A percentile compares a stretch with the other conserved stretches of the same genome.
Evolutionary conservation across 2,888 invertebrate species (phyloP).

Genomic region (Strigamia crassipes): DNA sequence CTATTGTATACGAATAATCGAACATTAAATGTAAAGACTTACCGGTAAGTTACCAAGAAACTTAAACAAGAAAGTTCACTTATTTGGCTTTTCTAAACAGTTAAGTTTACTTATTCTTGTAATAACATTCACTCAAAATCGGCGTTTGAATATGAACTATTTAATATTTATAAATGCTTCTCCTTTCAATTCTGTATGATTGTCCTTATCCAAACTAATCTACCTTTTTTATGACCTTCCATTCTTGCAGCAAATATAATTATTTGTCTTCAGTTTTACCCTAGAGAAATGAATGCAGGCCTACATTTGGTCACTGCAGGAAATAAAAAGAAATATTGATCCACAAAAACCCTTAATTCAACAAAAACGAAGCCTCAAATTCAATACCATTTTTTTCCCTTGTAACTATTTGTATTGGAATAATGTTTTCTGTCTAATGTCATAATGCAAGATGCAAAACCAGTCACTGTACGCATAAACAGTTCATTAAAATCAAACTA

Average conservation of each 20-base stretch:
- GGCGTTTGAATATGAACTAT: no score
- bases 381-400: background rate
- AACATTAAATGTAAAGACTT: background rate
- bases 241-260: background rate
- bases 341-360: background rate
- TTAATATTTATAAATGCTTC: no score
- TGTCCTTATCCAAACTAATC: background rate
- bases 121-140: no score
- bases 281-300: constrained; percentile 25
- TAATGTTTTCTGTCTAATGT: background rate
- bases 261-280: constrained; percentile 32
- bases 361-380: background rate
- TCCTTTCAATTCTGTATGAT: background rate
- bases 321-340: constrained; percentile 7
- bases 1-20: background rate
- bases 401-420: no score
- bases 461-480: background rate
- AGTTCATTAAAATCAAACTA: background rate
- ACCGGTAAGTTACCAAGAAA: no score
- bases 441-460: background rate
- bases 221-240: background rate
- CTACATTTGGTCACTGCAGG: constrained; percentile 31
- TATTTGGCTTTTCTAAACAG: no score
- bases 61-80: no score
- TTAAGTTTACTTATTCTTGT: no score